Evolutionary conservation across 2,888 invertebrate genomes (phyloP), one percentile per base, ranked within the genome.

Genomic region (Agrotis exclamationis): DNA sequence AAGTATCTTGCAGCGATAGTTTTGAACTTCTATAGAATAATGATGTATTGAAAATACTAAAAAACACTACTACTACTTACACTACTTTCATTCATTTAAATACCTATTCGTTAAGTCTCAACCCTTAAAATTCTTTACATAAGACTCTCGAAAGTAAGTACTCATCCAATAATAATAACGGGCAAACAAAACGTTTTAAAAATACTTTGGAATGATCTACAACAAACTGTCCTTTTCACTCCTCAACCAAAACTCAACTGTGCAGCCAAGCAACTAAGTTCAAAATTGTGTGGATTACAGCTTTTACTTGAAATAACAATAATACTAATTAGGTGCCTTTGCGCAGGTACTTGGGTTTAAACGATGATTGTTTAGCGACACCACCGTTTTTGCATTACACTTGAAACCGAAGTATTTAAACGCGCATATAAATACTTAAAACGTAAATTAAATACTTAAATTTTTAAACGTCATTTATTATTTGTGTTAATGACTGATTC

Each of bases 271-370:
- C 2, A 0, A 47, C 16, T 59, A 20, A 50, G 75, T 68, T 63
- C 1, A 71, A 71, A 63, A 51, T 77, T 14, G 28, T 62, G 0
- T 64, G 44, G 0, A 4, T 28, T n/a, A 16, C 11, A 56, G 14
- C 6, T 39, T 47, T 59, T 44, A 57, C 59, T 67, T 45, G 22
- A 74, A 53, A 60, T 60, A 83, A 81, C 82, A 85, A 83, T 84
- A 66, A 70, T 58, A 80, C 63, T 73, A 76, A 84, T 78, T 84
- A 81, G 57, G 76, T 72, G 66, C 78, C 71, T 73, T 64, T 73
- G 71, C 74, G 78, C 88, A 88, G 88, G 88, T 88, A 88, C 85
- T 79, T 72, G 72, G 74, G 56, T 53, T 82, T 73, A 76, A 77
- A 54, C 56, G 77, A 66, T 70, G 80, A 83, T 83, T 79, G 78